phyloP scores from a whole-genome alignment of 2,888 invertebrate species.

The Orthosia gothica region DNA sequence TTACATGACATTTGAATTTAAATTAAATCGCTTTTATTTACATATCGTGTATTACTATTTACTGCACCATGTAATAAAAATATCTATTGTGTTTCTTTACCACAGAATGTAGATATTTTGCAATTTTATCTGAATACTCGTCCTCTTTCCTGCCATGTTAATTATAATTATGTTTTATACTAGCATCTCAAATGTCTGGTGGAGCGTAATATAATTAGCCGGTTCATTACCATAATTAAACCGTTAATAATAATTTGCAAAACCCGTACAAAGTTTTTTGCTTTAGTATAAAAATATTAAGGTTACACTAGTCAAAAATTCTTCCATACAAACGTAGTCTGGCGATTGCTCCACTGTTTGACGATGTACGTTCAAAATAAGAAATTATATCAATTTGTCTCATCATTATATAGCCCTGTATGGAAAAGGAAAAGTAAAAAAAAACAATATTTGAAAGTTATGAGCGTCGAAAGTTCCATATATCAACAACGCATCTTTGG shows the following conservation, averaged over 20 bases:
- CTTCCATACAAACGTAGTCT: no score
- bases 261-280: slow-evolving; percentile 2
- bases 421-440: no score
- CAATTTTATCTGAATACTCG: background rate
- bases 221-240: slow-evolving; percentile 30
- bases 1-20: slow-evolving; percentile 60
- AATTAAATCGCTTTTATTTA: slow-evolving; percentile 44
- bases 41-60: slow-evolving; percentile 22
- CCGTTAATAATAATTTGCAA: slow-evolving; percentile 18
- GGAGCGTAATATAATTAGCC: slow-evolving; percentile 24
- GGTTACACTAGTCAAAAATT: no score
- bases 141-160: background rate
- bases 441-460: no score
- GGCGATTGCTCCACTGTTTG: no score
- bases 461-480: no score
- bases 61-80: slow-evolving; percentile 16
- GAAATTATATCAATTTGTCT: no score
- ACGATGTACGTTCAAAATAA: no score
- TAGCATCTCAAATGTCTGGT: slow-evolving; percentile 20
- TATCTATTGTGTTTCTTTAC: background rate
- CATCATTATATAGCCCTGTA: no score
- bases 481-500: no score
- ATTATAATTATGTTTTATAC: slow-evolving; percentile 17
- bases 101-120: background rate
- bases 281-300: background rate